Conservation (phyloP, 2,797 vertebrate genomes). For the Mycteria americana region DNA sequence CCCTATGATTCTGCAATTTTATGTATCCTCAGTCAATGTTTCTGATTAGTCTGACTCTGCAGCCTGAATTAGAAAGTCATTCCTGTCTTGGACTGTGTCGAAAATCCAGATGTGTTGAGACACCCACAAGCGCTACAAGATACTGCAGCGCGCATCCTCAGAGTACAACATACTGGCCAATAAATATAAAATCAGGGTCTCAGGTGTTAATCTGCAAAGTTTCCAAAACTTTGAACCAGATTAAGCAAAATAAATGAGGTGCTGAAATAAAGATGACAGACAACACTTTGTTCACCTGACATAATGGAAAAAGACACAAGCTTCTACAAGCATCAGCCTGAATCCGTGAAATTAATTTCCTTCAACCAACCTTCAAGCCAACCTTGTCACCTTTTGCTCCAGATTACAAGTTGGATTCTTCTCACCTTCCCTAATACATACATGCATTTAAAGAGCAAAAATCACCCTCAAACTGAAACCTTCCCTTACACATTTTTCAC, state of each 20-base stretch:
- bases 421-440: background rate
- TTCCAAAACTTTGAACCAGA: background rate
- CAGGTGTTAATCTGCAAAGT: background rate
- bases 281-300: background rate
- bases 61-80: background rate
- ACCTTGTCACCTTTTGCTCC: background rate
- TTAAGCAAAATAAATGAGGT: background rate
- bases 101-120: background rate
- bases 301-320: constrained; percentile 1
- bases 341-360: background rate
- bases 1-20: background rate
- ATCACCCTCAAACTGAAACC: background rate
- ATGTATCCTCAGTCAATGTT: background rate
- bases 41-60: background rate
- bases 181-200: background rate
- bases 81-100: background rate
- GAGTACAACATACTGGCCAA: background rate
- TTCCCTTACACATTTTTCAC: background rate
- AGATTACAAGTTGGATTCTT: background rate
- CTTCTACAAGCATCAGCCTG: background rate
- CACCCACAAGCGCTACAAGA: background rate
- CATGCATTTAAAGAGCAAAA: background rate
- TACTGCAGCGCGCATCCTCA: background rate
- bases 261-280: background rate
- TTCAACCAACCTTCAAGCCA: background rate